Percentiles rank a stretch among this genome's conserved stretches.
phyloP scores from a whole-genome alignment of 2,797 vertebrate genomes.

The Brachyrhaphis roseni region DNA sequence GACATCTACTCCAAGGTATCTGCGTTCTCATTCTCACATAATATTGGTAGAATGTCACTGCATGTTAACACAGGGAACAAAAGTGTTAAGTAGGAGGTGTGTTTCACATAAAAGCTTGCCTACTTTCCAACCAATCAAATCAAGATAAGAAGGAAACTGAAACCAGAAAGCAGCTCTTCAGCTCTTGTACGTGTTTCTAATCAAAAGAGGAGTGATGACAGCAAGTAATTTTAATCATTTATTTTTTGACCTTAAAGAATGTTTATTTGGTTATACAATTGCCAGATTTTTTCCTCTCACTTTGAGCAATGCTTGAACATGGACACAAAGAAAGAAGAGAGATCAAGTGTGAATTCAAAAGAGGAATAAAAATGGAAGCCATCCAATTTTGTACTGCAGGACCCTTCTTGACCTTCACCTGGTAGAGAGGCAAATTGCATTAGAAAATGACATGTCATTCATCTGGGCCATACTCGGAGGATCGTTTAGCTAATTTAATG shows the following conservation, averaged over 20 bases:
- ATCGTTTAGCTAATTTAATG: conserved; percentile 99
- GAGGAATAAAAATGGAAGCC: conserved; percentile 57
- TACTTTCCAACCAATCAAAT: conserved; percentile 68
- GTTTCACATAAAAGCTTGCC: conserved; percentile 53
- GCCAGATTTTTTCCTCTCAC: neutral
- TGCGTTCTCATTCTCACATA: conserved; percentile 28
- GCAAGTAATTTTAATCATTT: conserved; percentile 29
- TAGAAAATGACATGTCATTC: conserved; percentile 95
- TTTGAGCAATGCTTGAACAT: conserved; percentile 12
- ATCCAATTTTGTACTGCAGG: conserved; percentile 82
- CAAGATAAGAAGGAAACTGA: conserved; percentile 63
- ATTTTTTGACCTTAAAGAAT: conserved; percentile 3
- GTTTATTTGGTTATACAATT: neutral
- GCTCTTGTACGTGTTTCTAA: conserved; percentile 20
- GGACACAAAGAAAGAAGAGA: conserved; percentile 21
- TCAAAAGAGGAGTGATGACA: conserved; percentile 53
- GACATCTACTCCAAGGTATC: conserved; percentile 6
- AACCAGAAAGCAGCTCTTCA: conserved; percentile 36
- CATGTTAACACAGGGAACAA: conserved; percentile 24
- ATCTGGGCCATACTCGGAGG: conserved; percentile 92
- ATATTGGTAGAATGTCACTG: conserved; percentile 37
- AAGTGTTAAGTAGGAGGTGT: conserved; percentile 47
- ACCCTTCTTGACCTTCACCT: conserved; percentile 93
- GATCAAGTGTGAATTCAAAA: conserved; percentile 17
- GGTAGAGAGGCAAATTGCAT: conserved; percentile 93